Percentiles rank a stretch among this genome's conserved stretches.
These are phyloP conservation scores for Cotesia congregata DNA, from an alignment of 2,888 invertebrate species.

Conservation along the genomic window DNA sequence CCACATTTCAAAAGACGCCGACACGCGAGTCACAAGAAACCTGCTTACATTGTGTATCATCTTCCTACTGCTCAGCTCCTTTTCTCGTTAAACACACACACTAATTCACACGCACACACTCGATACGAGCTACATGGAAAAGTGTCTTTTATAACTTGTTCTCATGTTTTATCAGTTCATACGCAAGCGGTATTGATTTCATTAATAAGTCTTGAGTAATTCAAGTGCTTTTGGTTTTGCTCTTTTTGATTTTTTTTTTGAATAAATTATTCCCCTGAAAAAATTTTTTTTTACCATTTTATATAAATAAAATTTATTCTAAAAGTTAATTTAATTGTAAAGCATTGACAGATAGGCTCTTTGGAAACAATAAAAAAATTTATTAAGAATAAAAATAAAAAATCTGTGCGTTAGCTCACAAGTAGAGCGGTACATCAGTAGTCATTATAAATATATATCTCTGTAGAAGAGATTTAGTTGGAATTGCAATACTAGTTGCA, in stretches of 20 bases:
- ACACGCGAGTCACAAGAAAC: slow-evolving; percentile 26
- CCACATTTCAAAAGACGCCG: slow-evolving; percentile 20
- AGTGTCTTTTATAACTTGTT: not conserved
- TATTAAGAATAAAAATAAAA: not conserved
- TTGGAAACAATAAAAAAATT: no score
- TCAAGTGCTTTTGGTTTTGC: not conserved
- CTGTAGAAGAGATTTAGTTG: not conserved
- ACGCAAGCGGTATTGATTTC: not conserved
- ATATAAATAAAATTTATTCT: no score
- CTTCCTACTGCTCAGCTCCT: slow-evolving; percentile 1
- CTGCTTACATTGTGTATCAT: slow-evolving; percentile 17
- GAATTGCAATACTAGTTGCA: not conserved
- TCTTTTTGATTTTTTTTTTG: not conserved
- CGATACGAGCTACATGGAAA: not conserved
- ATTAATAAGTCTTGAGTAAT: not conserved
- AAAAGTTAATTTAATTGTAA: no score
- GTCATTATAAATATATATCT: not conserved
- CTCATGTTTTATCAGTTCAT: not conserved
- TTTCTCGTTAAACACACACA: not conserved
- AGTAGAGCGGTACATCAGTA: not conserved
- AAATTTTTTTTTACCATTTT: no score
- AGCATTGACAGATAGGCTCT: no score
- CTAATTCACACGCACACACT: not conserved
- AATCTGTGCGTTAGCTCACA: not conserved
- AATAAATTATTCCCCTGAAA: no score